Base-by-base conservation (phyloP, 2,113 vertebrate species). In the Eleginops maclovinus region DNA sequence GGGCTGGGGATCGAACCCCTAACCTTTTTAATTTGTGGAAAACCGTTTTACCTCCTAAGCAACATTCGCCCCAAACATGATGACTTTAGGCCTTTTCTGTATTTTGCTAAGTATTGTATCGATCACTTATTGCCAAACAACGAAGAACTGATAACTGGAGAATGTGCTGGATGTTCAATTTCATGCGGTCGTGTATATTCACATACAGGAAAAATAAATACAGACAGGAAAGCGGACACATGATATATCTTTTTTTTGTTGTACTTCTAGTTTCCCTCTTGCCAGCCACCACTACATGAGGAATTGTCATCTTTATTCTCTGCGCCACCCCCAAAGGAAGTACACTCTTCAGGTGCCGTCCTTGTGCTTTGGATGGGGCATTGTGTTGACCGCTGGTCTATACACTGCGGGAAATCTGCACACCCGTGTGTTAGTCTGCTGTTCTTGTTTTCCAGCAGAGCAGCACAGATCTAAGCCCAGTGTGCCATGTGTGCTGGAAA, bases 381-480 rank as follows among this genome's bases (percentile, higher is more conserved):
- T 47, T 67, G 58, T 24, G 43, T 49, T 8, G n/a, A 28, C 26
- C 4, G 8, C 22, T 67, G 9, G 19, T 58, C 31, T 36, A 17
- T 31, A 47, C 53, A 71, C 16, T 40, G 41, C 3, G 11, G 17
- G 74, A 71, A 60, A 50, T 47, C 64, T 67, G 61, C 72, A 70
- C 63, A 44, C 6, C n/a, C 26, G 26, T 16, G 13, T 63, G 44
- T 71, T 24, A 4, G n/a, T 54, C 44, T 46, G 5, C 67, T 71
- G 36, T 84, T 80, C 58, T 67, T 47, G 22, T 69, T 79, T 76
- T 80, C 28, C 59, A 40, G 68, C 43, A 40, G 54, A 74, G n/a
- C 6, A 75, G 59, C 8, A 49, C 1, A 6, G 43, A 64, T 51
- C 21, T 56, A 69, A 58, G 26, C 76, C 43, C 68, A 10, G 31